Conservation (phyloP, 2,113 vertebrate species). For the Puffinus mauretanicus region DNA sequence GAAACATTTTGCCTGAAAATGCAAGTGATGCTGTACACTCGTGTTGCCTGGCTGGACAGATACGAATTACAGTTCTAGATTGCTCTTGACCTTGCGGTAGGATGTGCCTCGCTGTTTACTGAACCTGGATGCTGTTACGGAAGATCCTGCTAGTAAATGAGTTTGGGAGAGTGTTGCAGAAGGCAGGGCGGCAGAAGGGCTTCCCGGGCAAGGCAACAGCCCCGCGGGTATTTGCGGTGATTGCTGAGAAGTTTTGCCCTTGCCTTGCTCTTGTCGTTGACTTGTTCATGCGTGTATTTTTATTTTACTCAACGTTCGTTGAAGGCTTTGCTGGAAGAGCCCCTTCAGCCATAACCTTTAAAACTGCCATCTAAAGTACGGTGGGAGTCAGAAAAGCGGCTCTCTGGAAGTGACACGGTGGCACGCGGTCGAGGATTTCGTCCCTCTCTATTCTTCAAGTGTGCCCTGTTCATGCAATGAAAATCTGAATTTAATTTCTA, state of each 20-base stretch:
- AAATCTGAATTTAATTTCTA: neutral
- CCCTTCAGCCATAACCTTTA: conserved; percentile 37
- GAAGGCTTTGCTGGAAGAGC: neutral
- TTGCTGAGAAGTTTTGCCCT: neutral
- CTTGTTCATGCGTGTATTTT: neutral
- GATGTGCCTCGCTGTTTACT: neutral
- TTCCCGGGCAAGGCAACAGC: neutral
- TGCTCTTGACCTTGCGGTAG: neutral
- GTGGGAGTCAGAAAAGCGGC: neutral
- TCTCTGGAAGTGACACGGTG: neutral
- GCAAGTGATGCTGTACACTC: neutral
- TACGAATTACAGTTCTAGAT: neutral
- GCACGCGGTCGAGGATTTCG: rapidly evolving
- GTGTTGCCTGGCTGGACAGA: neutral
- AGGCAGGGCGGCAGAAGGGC: neutral
- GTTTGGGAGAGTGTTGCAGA: neutral
- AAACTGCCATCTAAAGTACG: neutral
- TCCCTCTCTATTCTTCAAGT: neutral
- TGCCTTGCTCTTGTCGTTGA: neutral
- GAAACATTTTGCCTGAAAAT: neutral
- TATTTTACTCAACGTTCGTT: neutral
- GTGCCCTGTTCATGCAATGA: neutral
- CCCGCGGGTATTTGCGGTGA: neutral
- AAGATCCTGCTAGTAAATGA: neutral
- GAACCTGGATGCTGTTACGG: neutral